Percentiles rank a stretch among this genome's conserved stretches.
Evolutionary conservation across 2,797 vertebrate genomes (phyloP).

Genomic region (Danio kyathit): DNA sequence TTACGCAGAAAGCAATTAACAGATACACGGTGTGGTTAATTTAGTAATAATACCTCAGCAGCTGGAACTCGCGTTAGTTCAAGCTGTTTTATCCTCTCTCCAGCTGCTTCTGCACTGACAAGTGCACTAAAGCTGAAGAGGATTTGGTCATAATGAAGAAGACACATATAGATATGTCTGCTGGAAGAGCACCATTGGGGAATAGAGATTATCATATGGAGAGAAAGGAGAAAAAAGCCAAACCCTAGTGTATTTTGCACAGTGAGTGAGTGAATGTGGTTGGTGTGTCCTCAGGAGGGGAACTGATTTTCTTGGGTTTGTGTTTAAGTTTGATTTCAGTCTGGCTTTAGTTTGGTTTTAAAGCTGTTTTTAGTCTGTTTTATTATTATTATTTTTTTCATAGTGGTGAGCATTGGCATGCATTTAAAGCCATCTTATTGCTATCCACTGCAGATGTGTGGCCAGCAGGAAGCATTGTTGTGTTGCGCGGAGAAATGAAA

Average conservation of each 20-base stretch:
- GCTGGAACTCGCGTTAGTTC: constrained; percentile 77
- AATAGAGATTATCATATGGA: constrained; percentile 77
- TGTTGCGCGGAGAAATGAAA: constrained; percentile 65
- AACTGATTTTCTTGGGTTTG: constrained; percentile 70
- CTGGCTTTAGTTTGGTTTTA: constrained; percentile 42
- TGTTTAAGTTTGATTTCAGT: constrained; percentile 43
- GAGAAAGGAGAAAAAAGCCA: constrained; percentile 38
- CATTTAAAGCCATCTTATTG: constrained; percentile 78
- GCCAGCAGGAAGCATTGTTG: constrained; percentile 74
- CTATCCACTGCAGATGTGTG: constrained; percentile 77
- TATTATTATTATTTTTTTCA: constrained; percentile 62
- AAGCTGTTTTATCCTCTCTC: constrained; percentile 80
- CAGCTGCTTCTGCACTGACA: constrained; percentile 80
- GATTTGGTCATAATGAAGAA: constrained; percentile 81
- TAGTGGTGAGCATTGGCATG: constrained; percentile 66
- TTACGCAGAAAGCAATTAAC: constrained; percentile 86
- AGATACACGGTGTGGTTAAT: constrained; percentile 82
- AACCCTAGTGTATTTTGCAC: constrained; percentile 72
- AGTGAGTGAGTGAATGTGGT: not conserved
- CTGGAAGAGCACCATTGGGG: constrained; percentile 68
- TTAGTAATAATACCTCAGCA: constrained; percentile 85
- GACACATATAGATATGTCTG: constrained; percentile 78
- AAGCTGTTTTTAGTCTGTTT: constrained; percentile 38
- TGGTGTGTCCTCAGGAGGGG: constrained; percentile 62
- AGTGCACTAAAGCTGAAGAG: constrained; percentile 78